A percentile compares a stretch with the other conserved stretches of the same genome.
Conservation (phyloP, 2,113 vertebrate genomes). For the Mus spicilegus region DNA sequence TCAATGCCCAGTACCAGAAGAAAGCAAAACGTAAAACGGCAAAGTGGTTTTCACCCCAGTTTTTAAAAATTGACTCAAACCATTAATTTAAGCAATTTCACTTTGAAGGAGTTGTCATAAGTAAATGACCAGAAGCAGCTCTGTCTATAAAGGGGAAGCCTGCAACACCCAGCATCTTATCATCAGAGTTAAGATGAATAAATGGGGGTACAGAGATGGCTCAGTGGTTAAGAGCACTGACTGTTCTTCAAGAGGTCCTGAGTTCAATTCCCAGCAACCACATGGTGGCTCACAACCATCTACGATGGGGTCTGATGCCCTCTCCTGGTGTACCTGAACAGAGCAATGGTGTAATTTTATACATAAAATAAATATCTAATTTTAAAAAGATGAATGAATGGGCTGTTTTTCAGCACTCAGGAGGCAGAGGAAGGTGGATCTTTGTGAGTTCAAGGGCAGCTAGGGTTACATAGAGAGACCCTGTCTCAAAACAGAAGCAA, state of each 20-base stretch:
- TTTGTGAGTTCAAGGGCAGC: neutral
- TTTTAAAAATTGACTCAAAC: neutral
- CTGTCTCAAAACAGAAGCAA: neutral
- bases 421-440: neutral
- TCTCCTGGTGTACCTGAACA: too few species aligned
- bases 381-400: neutral
- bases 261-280: too few species aligned
- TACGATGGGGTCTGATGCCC: too few species aligned
- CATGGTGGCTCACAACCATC: too few species aligned
- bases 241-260: too few species aligned
- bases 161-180: neutral
- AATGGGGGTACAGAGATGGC: neutral
- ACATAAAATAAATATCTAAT: too few species aligned
- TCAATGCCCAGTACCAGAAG: neutral
- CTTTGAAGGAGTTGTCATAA: neutral
- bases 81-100: constrained; percentile 30
- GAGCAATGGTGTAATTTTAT: too few species aligned
- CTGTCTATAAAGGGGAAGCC: neutral
- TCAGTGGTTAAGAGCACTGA: too few species aligned
- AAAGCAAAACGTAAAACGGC: neutral
- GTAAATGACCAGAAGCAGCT: neutral
- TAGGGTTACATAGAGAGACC: neutral
- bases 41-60: neutral
- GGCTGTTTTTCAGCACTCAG: too few species aligned
- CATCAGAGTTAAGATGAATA: constrained; percentile 8